Conservation (phyloP, 2,797 vertebrate species). For the Ispidina lecontei region DNA sequence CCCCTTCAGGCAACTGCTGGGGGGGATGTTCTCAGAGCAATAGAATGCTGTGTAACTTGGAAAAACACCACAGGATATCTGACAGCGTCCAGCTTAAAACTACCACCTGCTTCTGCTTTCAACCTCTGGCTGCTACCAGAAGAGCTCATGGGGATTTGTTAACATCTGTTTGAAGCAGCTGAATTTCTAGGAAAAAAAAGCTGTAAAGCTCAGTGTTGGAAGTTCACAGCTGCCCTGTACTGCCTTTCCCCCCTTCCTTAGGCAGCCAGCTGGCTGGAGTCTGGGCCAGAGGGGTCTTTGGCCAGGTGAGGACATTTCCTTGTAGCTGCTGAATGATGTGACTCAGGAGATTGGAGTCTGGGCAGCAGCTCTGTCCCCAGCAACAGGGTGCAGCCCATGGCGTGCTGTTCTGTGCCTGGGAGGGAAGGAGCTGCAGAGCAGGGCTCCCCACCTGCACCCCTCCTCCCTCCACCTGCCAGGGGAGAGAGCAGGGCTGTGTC, state of each 20-base stretch:
- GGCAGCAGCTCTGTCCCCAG: neutral
- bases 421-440: neutral
- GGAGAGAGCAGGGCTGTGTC: neutral
- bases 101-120: neutral
- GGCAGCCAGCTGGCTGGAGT: neutral
- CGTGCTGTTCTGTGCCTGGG: fast-evolving
- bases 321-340: neutral
- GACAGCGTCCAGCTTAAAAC: neutral
- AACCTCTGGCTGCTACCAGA: neutral
- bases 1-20: neutral
- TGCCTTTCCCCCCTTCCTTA: neutral
- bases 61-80: fast-evolving
- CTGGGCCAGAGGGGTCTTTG: neutral
- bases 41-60: neutral
- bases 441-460: neutral
- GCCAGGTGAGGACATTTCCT: neutral
- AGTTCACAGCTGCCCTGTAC: neutral
- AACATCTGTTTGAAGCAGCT: neutral
- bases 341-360: neutral
- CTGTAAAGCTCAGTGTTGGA: neutral
- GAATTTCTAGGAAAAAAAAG: neutral
- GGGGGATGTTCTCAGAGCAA: neutral
- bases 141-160: neutral
- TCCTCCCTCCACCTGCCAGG: neutral
- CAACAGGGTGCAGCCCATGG: fast-evolving